Percentiles rank a stretch among this genome's conserved stretches.
These are phyloP conservation scores for Pocillopora grandis DNA, from an alignment of 92 coral and sea anemone species.

Conservation along the genomic window DNA sequence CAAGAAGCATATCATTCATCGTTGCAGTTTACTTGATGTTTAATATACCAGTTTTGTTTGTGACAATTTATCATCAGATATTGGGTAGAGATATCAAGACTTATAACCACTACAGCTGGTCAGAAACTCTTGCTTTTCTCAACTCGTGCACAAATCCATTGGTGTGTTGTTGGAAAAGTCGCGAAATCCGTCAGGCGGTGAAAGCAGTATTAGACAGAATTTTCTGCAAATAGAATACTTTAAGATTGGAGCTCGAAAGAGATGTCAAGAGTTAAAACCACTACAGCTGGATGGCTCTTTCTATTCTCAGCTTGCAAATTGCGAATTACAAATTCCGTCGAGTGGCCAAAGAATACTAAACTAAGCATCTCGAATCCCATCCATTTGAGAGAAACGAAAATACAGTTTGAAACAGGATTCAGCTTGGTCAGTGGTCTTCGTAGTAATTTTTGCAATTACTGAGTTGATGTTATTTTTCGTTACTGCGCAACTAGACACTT, in stretches of 20 bases:
- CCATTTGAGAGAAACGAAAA: too few relatives aligned
- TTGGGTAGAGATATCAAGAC: conserved; percentile 12
- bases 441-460: too few relatives aligned
- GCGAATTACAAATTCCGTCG: too few relatives aligned
- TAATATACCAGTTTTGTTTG: background rate
- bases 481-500: too few relatives aligned
- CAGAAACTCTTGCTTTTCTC: conserved; percentile 66
- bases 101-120: conserved; percentile 65
- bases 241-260: too few relatives aligned
- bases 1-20: conserved; percentile 42
- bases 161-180: conserved; percentile 69
- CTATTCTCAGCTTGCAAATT: background rate
- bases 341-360: too few relatives aligned
- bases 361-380: too few relatives aligned
- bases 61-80: background rate
- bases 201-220: background rate
- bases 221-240: background rate
- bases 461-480: too few relatives aligned
- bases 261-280: too few relatives aligned
- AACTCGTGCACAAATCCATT: conserved; percentile 73
- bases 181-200: conserved; percentile 47
- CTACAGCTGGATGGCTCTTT: background rate
- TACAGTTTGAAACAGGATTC: too few relatives aligned
- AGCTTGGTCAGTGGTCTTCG: too few relatives aligned
- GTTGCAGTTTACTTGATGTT: conserved; percentile 51